Evolutionary conservation across 2,888 invertebrate species (phyloP), one percentile per base, ranked within the genome.

Genomic region (Heliconius sara): DNA sequence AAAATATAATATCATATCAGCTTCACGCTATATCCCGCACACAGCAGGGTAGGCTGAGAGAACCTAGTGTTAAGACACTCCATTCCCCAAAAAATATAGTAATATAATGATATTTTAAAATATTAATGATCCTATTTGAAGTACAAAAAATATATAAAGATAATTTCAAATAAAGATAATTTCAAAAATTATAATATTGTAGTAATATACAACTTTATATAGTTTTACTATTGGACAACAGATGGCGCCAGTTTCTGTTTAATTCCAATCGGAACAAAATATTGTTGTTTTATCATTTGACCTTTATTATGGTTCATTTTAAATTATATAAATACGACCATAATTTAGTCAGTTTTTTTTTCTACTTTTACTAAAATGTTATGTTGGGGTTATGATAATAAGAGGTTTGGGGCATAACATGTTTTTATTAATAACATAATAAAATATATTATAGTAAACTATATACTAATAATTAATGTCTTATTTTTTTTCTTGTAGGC

Each of bases 201-300:
- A 52, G 6, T 52, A 52, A 52, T 52, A 52, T 19, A 65, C 13
- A 60, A 73, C 47, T 12, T n/a, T 43, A 9, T 13, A 57, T 74
- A 7, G 22, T 73, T 65, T 25, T 27, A n/a, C 83, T 82, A 80
- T 43, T 75, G 68, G 72, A 66, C 66, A 25, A 78, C 57, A 91
- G 91, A 87, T 88, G 89, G 84, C 87, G 83, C 16, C 80, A 76
- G 25, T 13, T 39, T 39, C 2, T 43, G 16, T 19, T 25, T 16
- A 43, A 43, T 65, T 25, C 5, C 57, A 3, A n/a, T 13, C 13
- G n/a, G 30, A 16, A 34, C 13, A 16, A 65, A 27, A 65, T 16
- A 27, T 27, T 27, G 1, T 39, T 43, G 34, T 22, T 19, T 34
- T 27, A 84, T 83, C 82, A 80, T 30, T 57, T n/a, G 47, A 57